Evolutionary conservation across 2,113 vertebrate species (phyloP).

Genomic region (Antennarius striatus): DNA sequence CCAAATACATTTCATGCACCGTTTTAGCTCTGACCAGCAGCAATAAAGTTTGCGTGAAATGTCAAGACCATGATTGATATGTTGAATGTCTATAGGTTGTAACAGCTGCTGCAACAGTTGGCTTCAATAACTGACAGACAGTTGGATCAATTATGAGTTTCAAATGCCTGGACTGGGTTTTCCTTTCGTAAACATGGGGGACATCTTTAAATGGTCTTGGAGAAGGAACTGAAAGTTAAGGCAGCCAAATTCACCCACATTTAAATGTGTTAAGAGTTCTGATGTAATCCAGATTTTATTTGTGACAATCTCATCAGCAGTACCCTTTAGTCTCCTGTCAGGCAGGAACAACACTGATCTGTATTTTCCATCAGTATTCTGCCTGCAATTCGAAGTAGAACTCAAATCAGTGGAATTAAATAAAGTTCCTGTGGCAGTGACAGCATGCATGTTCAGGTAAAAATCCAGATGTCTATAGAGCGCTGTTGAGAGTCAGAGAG

Average conservation of each 20-base stretch:
- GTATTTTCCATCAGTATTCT: too few relatives aligned
- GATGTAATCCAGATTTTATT: too few relatives aligned
- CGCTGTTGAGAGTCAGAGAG: too few relatives aligned
- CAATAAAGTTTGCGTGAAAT: conserved; percentile 17
- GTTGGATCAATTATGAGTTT: conserved; percentile 11
- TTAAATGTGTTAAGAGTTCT: too few relatives aligned
- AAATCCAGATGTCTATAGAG: too few relatives aligned
- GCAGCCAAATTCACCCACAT: too few relatives aligned
- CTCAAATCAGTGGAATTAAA: too few relatives aligned
- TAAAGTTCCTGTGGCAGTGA: too few relatives aligned
- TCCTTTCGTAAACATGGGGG: conserved; percentile 17
- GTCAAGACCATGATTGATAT: conserved; percentile 11
- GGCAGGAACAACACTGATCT: not conserved
- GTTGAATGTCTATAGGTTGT: conserved; percentile 32
- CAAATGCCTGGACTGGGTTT: conserved; percentile 16
- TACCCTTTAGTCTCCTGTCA: too few relatives aligned
- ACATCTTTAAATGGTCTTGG: not conserved
- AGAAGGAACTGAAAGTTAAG: not conserved
- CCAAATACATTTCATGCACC: not conserved
- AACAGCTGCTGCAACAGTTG: conserved; percentile 51
- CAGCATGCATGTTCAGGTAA: too few relatives aligned
- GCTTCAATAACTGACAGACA: conserved; percentile 34
- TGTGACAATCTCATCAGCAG: too few relatives aligned
- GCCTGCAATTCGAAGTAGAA: too few relatives aligned
- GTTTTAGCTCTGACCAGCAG: not conserved